Percentiles rank a stretch among this genome's conserved stretches.
Conservation (phyloP, 1,140 invertebrate species). For the Mizuhopecten yessoensis region DNA sequence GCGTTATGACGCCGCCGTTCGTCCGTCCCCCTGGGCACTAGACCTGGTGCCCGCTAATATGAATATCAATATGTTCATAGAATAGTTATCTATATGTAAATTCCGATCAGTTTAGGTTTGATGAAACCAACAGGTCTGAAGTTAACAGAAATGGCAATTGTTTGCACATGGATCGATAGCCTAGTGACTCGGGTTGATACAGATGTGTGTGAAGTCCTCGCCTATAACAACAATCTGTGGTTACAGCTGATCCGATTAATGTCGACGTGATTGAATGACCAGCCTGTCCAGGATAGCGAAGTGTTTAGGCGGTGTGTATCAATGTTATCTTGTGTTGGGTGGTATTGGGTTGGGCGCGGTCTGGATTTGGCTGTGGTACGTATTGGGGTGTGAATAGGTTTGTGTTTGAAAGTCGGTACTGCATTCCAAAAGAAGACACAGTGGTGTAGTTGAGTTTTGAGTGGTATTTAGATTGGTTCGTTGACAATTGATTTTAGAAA, state of each 20-base stretch:
- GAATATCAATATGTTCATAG: conserved; percentile 20
- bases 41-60: neutral
- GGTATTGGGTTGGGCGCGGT: too few species aligned
- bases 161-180: neutral
- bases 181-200: neutral
- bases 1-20: neutral
- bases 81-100: neutral
- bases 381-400: too few species aligned
- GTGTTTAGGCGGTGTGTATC: neutral
- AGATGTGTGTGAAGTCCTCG: neutral
- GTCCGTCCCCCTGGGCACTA: neutral
- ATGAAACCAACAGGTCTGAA: neutral
- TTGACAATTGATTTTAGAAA: too few species aligned
- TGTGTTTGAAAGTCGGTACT: too few species aligned
- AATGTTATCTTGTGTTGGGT: neutral
- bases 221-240: neutral
- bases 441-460: too few species aligned
- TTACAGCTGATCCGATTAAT: conserved; percentile 2
- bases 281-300: neutral
- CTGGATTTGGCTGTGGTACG: neutral
- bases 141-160: conserved; percentile 34
- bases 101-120: conserved; percentile 16
- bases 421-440: too few species aligned
- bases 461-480: too few species aligned
- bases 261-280: neutral